Percentiles rank a stretch among this genome's conserved stretches.
These are phyloP conservation scores for Hystrix brachyura DNA, from an alignment of 2,113 vertebrate species.

Conservation along the genomic window DNA sequence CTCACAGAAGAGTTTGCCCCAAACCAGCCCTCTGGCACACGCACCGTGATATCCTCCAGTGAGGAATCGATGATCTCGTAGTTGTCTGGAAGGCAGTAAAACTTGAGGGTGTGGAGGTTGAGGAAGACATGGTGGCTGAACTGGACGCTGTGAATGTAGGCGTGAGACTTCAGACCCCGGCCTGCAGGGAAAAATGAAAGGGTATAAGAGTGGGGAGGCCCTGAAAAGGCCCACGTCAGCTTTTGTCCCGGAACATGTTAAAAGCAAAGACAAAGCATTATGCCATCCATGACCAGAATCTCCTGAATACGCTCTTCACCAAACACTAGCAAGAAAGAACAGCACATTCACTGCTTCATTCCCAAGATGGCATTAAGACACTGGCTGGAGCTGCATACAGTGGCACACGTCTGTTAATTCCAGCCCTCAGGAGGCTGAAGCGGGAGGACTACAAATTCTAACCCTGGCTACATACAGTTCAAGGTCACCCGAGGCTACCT, in stretches of 20 bases:
- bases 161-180: constrained; percentile 97
- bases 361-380: background rate
- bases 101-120: constrained; percentile 98
- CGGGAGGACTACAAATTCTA: background rate
- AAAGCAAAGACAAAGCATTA: background rate
- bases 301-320: background rate
- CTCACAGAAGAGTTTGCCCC: background rate
- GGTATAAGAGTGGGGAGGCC: background rate
- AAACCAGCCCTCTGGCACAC: constrained; percentile 37
- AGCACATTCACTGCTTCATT: background rate
- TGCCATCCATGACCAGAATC: background rate
- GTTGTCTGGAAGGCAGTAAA: constrained; percentile 98
- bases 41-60: constrained; percentile 96
- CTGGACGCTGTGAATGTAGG: constrained; percentile 98
- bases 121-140: constrained; percentile 98
- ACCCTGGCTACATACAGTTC: too few species aligned
- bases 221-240: background rate
- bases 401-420: background rate
- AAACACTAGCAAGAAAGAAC: background rate
- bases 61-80: constrained; percentile 99
- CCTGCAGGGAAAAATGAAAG: constrained; percentile 86
- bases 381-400: background rate
- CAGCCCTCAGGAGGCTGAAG: background rate
- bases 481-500: background rate
- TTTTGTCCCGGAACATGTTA: background rate